Conservation (phyloP, 2,888 invertebrate genomes). For the Leptinotarsa haldemani region DNA sequence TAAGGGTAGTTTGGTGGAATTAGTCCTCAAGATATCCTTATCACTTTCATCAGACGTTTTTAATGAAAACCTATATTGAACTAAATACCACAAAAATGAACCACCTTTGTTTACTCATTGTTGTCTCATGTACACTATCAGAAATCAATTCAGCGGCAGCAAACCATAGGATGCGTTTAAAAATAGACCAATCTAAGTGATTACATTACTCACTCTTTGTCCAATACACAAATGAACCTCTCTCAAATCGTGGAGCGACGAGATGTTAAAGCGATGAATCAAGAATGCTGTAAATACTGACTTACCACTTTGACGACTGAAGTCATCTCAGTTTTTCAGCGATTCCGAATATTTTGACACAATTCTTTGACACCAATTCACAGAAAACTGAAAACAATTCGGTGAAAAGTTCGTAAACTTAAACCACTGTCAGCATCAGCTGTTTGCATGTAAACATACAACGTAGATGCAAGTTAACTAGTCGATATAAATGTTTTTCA, state of each 20-base stretch:
- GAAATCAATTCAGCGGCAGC: not conserved
- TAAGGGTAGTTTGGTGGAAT: no score
- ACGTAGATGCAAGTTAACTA: not conserved
- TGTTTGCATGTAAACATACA: constrained; percentile 41
- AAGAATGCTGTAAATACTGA: constrained; percentile 7
- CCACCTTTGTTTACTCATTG: not conserved
- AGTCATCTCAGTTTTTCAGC: constrained; percentile 36
- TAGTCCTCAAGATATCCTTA: not conserved
- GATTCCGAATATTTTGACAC: not conserved
- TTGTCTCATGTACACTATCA: no score
- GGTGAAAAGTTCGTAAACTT: not conserved
- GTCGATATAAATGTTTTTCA: not conserved
- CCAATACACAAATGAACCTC: not conserved
- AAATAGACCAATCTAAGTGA: not conserved
- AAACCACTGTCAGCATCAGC: constrained; percentile 46
- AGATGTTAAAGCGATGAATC: constrained; percentile 4
- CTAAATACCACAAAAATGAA: not conserved
- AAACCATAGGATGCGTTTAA: not conserved
- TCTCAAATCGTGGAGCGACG: not conserved
- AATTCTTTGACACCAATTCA: constrained; percentile 1
- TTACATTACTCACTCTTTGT: not conserved
- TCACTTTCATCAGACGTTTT: not conserved
- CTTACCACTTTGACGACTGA: constrained; percentile 46
- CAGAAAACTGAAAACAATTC: constrained; percentile 3
- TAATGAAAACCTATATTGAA: not conserved